Evolutionary conservation across 2,797 vertebrate species (phyloP).

Genomic region (Lagocephalus sceleratus): DNA sequence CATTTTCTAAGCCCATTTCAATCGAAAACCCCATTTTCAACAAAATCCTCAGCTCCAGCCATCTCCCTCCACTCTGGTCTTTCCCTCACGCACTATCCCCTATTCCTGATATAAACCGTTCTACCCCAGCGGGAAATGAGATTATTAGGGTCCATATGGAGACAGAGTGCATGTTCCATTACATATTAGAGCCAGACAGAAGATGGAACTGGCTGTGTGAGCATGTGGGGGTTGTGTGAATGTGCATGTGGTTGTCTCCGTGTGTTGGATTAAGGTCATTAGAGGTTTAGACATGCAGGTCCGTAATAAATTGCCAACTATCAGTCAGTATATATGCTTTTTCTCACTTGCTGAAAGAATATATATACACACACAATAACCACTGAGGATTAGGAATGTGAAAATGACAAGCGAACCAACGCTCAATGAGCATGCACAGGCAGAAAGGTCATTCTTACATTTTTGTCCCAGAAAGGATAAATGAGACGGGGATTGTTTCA

Average conservation of each 20-base stretch:
- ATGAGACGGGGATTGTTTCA: background rate
- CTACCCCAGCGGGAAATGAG: slow-evolving; percentile 51
- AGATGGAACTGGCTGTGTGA: slow-evolving; percentile 37
- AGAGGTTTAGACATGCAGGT: slow-evolving; percentile 38
- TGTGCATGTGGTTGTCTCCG: slow-evolving; percentile 18
- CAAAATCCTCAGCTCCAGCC: slow-evolving; percentile 10
- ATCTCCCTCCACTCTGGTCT: slow-evolving; percentile 10
- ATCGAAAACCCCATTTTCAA: slow-evolving; percentile 19
- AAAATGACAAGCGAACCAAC: too few relatives aligned
- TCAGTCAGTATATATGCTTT: slow-evolving; percentile 3
- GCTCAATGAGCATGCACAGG: too few relatives aligned
- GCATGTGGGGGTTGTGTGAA: slow-evolving; percentile 9
- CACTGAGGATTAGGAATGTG: too few relatives aligned
- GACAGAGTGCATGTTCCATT: slow-evolving; percentile 40
- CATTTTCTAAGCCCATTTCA: slow-evolving; percentile 34
- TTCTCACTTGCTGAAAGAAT: background rate
- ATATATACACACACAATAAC: too few relatives aligned
- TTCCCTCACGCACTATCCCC: slow-evolving; percentile 21
- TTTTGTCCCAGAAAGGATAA: background rate
- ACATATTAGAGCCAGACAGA: slow-evolving; percentile 45
- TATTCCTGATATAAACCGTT: slow-evolving; percentile 40
- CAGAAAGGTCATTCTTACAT: too few relatives aligned
- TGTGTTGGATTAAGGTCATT: slow-evolving; percentile 61
- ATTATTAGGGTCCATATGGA: slow-evolving; percentile 54
- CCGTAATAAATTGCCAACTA: slow-evolving; percentile 14